phyloP scores from a whole-genome alignment of 2,113 vertebrate genomes.

The Corythornis cristatus region DNA sequence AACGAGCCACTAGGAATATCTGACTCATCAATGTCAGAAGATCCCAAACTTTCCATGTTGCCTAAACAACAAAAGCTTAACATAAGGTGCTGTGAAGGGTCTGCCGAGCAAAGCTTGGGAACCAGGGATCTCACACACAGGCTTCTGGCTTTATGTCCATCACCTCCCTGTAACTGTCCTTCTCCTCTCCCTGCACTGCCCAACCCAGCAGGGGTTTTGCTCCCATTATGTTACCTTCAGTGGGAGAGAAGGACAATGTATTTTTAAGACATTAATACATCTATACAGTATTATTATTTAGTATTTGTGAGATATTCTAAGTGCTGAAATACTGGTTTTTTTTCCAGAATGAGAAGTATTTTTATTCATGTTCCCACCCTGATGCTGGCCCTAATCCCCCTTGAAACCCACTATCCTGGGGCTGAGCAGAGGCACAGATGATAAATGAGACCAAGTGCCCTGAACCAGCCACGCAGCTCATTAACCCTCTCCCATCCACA shows the following conservation, averaged over 20 bases:
- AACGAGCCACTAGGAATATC: not conserved
- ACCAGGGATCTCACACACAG: not conserved
- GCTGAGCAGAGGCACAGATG: not conserved
- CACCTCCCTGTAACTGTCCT: not conserved
- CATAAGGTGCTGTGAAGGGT: rapidly evolving
- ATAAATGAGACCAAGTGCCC: not conserved
- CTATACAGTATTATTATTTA: not conserved
- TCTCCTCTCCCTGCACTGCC: not conserved
- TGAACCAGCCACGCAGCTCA: not conserved
- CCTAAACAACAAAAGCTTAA: not conserved
- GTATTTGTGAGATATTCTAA: not conserved
- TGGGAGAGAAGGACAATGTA: not conserved
- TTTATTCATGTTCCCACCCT: not conserved
- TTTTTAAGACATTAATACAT: not conserved
- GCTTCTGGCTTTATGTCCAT: not conserved
- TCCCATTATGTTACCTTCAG: not conserved
- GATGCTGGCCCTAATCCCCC: not conserved
- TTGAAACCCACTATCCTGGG: not conserved
- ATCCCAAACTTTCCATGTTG: not conserved
- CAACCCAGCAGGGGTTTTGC: not conserved
- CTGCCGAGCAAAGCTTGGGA: not conserved
- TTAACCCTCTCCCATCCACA: not conserved
- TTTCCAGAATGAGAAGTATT: not conserved
- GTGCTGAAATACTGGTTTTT: rapidly evolving
- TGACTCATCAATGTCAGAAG: not conserved